phyloP scores from a whole-genome alignment of 1,140 invertebrate genomes.

The Drosophila hydei region DNA sequence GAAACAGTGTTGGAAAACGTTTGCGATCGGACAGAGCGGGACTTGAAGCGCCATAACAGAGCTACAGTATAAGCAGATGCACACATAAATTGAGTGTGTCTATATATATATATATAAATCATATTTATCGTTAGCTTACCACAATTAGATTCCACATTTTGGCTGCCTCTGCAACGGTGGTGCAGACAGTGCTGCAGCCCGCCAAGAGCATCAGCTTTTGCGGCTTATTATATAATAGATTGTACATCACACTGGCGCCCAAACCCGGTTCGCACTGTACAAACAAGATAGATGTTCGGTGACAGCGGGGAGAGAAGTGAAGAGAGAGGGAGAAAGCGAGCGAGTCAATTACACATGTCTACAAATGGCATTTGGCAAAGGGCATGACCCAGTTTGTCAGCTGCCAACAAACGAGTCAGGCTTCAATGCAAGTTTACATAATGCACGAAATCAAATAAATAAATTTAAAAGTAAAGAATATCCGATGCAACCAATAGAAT shows the following conservation, averaged over 20 bases:
- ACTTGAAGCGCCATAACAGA: slow-evolving; percentile 99
- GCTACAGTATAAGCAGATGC: slow-evolving; percentile 85
- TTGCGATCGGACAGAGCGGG: slow-evolving; percentile 98
- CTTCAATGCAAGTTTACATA: slow-evolving; percentile 31
- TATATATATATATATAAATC: neutral
- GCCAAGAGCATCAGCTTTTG: slow-evolving; percentile 98
- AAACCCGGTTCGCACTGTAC: slow-evolving; percentile 97
- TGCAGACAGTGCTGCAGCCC: slow-evolving; percentile 99
- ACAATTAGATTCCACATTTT: slow-evolving; percentile 99
- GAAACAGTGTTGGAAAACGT: slow-evolving; percentile 98
- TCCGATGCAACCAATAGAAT: neutral
- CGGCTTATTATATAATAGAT: slow-evolving; percentile 97
- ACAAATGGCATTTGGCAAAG: slow-evolving; percentile 36
- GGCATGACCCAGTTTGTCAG: slow-evolving; percentile 44
- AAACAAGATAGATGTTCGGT: slow-evolving; percentile 6
- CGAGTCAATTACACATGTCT: slow-evolving; percentile 51
- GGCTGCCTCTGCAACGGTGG: slow-evolving; percentile 98
- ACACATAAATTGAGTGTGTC: too few species aligned
- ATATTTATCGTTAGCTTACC: slow-evolving; percentile 86
- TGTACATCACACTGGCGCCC: slow-evolving; percentile 99
- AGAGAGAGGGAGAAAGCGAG: neutral
- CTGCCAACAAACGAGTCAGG: slow-evolving; percentile 29
- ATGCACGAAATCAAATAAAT: slow-evolving; percentile 14
- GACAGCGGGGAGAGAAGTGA: neutral
- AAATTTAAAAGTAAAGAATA: slow-evolving; percentile 9